phyloP scores from a whole-genome alignment of 2,113 vertebrate genomes.

The Regulus satrapa region DNA sequence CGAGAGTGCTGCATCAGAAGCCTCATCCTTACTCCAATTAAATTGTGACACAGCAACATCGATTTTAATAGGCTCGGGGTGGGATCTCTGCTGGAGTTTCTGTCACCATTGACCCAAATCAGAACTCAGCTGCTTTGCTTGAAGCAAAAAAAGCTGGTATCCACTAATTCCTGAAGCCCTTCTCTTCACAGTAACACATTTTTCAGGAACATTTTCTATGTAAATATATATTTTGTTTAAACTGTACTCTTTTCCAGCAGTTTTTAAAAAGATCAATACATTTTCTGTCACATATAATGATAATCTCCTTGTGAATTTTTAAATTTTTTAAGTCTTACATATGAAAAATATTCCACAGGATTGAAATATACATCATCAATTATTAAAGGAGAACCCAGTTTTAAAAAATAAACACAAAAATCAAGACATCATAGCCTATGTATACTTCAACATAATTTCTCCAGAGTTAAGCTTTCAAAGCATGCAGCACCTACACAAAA shows the following conservation, averaged over 20 bases:
- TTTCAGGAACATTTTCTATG: not conserved
- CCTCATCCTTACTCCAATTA: constrained; percentile 9
- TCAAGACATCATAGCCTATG: not conserved
- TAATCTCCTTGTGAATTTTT: not conserved
- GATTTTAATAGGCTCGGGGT: constrained; percentile 20
- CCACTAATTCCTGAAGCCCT: not conserved
- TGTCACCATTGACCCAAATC: constrained; percentile 25
- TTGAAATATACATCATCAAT: not conserved
- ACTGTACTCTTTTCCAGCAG: not conserved
- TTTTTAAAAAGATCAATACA: not conserved
- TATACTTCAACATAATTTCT: not conserved
- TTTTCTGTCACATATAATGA: not conserved
- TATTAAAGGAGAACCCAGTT: not conserved
- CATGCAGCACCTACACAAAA: not conserved
- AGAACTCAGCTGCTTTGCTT: not conserved
- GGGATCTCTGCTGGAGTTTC: not conserved
- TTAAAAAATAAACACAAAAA: not conserved
- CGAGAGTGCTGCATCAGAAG: not conserved
- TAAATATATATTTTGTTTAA: not conserved
- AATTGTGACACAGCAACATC: not conserved
- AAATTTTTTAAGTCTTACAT: not conserved
- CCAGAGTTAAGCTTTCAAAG: not conserved
- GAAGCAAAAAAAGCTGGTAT: not conserved
- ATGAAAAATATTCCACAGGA: not conserved
- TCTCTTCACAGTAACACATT: not conserved